Base-by-base conservation (phyloP, 2,888 invertebrate species). In the Hyposoter dolosus region DNA sequence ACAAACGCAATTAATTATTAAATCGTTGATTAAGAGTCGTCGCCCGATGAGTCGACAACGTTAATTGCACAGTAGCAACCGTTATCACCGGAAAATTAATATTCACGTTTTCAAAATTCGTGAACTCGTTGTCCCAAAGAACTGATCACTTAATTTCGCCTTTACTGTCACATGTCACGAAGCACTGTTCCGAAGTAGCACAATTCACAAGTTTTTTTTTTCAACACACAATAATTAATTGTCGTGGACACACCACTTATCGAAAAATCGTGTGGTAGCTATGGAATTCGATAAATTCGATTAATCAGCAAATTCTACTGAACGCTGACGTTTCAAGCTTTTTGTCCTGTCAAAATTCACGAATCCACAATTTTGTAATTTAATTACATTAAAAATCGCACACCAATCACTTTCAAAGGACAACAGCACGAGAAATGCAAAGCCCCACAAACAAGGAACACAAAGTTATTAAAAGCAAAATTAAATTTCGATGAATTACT, bases 11-110 rank as follows among this genome's bases (percentile, higher is more conserved):
- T 50, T 4, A 72, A 35, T 35, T n/a, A 23, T 50, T 12, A 19
- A 53, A 72, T 72, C 12, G 19, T 47, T 32, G 32, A 53, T 75
- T 43, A 60, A 60, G 35, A 9, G 15, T 60, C 45, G 45, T 28
- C 60, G 60, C 60, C 15, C 32, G 56, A 56, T 72, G 15, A 32
- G 53, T 72, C 15, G 47, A 72, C 3, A 3, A 17, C 10, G n/a
- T n/a, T 66, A 9, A 32, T 32, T 40, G 56, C 17, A 23, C 17
- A 6, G 15, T 6, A 3, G 43, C 17, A 56, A 35, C 9, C 43
- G 7, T 19, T 10, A 6, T 68, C 4, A 15, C 12, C 23, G 19
- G 23, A 40, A 40, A 40, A 40, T 10, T 40, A 0, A 10, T 10
- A 40, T 40, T 40, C 6, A 5, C 15, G 1, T 12, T 40, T 43